Percentiles rank a stretch among this genome's conserved stretches.
These are phyloP conservation scores for Botrylloides violaceus DNA, from an alignment of 23 tunicate species.

Conservation along the genomic window DNA sequence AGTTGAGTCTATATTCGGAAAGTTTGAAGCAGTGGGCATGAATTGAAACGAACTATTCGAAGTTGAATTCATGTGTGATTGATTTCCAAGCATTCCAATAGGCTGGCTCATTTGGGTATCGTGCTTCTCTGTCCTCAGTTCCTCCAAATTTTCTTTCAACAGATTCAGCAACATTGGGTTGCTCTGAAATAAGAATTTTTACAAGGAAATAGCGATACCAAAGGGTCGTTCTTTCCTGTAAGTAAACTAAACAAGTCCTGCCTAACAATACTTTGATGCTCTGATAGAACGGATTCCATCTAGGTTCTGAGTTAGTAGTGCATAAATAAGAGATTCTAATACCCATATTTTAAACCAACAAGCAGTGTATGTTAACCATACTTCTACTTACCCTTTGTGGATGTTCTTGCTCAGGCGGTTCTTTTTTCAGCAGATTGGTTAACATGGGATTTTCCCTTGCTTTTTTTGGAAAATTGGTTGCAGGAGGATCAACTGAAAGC, in stretches of 20 bases:
- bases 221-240: too few relatives aligned
- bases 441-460: conserved; percentile 49
- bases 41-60: not conserved
- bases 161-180: conserved; percentile 73
- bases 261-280: too few relatives aligned
- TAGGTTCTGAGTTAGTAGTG: too few relatives aligned
- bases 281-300: too few relatives aligned
- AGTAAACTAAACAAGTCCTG: too few relatives aligned
- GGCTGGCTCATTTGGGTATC: conserved; percentile 7
- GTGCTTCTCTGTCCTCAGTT: not conserved
- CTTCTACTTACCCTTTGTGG: not conserved
- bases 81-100: not conserved
- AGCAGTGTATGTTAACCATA: not conserved
- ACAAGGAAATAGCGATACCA: too few relatives aligned
- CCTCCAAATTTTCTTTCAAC: conserved; percentile 26
- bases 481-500: not conserved
- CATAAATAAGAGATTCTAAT: too few relatives aligned
- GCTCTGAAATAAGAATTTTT: conserved; percentile 37
- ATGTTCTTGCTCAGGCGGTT: not conserved
- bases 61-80: not conserved
- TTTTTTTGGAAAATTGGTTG: not conserved
- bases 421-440: conserved; percentile 47
- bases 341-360: too few relatives aligned
- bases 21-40: not conserved
- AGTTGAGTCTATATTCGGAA: not conserved